Evolutionary conservation across 2,797 vertebrate species (phyloP).

Genomic region (Aselliscus stoliczkanus): DNA sequence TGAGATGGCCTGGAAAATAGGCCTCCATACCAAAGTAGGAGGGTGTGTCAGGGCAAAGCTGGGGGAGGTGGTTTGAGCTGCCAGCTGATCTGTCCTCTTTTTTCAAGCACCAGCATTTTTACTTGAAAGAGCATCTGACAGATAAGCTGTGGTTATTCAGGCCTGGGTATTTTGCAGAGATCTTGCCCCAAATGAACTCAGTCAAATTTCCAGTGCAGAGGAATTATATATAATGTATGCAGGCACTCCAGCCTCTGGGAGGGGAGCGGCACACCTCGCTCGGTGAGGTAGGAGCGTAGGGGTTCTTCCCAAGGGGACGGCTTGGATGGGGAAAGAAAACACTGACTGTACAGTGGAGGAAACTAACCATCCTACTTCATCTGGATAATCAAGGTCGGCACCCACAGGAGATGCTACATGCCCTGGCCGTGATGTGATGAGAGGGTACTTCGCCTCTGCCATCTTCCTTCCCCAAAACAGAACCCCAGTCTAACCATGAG

Average conservation of each 20-base stretch:
- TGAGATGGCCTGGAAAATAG: fast-evolving
- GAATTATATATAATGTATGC: fast-evolving
- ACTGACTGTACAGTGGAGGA: fast-evolving
- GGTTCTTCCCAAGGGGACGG: neutral
- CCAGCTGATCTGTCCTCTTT: neutral
- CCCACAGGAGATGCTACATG: fast-evolving
- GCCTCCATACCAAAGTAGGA: fast-evolving
- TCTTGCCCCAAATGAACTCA: neutral
- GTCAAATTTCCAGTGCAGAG: neutral
- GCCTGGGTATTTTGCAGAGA: neutral
- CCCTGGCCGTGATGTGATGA: neutral
- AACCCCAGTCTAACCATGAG: neutral
- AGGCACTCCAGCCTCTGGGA: neutral
- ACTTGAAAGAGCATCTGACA: neutral
- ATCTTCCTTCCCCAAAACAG: neutral
- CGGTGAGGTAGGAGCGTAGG: no score
- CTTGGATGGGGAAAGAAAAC: no score
- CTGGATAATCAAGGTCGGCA: fast-evolving
- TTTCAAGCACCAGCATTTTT: neutral
- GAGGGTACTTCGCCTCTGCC: fast-evolving
- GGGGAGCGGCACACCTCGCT: no score
- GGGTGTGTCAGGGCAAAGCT: neutral
- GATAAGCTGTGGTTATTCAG: neutral
- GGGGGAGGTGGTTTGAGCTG: neutral
- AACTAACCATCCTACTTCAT: fast-evolving